Evolutionary conservation across 2,888 invertebrate genomes (phyloP).

Genomic region (Aphidoletes aphidimyza): DNA sequence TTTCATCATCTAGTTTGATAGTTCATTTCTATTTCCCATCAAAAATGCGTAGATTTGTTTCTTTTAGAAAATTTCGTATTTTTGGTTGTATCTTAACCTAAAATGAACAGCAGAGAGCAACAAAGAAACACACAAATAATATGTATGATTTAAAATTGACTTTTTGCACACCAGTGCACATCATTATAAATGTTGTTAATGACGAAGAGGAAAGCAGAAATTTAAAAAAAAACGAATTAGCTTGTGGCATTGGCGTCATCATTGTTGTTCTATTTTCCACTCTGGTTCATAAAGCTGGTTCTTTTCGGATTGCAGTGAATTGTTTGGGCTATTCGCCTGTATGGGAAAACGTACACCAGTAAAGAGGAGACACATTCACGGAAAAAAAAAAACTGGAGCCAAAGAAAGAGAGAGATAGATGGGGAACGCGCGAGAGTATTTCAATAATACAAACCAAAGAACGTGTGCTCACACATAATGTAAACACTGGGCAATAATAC

Average conservation of each 20-base stretch:
- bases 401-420: no score
- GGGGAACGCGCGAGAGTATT: no score
- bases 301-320: not conserved
- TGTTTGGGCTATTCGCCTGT: no score
- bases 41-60: not conserved
- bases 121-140: not conserved
- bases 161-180: constrained; percentile 7
- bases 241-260: not conserved
- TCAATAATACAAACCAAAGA: not conserved
- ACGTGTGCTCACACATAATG: constrained; percentile 22
- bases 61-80: no score
- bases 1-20: not conserved
- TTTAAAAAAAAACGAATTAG: not conserved
- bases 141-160: not conserved
- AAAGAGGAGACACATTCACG: no score
- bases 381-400: no score
- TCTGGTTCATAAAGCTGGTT: not conserved
- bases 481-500: not conserved
- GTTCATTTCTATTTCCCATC: not conserved
- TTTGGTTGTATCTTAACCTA: no score
- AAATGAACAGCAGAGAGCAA: not conserved
- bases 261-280: not conserved
- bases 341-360: no score
- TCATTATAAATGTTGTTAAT: not conserved
- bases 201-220: not conserved